phyloP scores from a whole-genome alignment of 2,888 invertebrate species.

The Nephrotoma appendiculata region DNA sequence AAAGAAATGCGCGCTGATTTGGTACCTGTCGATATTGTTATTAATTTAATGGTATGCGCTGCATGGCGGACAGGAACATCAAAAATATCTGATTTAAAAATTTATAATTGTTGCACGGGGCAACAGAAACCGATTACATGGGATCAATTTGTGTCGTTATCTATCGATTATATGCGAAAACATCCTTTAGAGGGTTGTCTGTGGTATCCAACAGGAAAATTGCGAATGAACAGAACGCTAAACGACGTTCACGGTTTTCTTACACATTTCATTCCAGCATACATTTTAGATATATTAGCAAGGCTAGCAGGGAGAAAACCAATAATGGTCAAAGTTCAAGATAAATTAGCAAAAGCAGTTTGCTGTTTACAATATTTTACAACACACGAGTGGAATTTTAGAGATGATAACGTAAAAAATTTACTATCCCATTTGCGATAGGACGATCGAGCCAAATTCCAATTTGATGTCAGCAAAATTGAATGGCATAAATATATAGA shows the following conservation, averaged over 20 bases:
- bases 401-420: slow-evolving; percentile 65
- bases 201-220: slow-evolving; percentile 77
- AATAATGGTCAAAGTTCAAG: slow-evolving; percentile 74
- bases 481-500: slow-evolving; percentile 86
- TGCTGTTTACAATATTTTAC: slow-evolving; percentile 84
- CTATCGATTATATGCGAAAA: slow-evolving; percentile 71
- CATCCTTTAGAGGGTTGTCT: slow-evolving; percentile 69
- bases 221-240: slow-evolving; percentile 56
- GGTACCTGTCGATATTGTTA: slow-evolving; percentile 82
- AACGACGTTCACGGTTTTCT: slow-evolving; percentile 62
- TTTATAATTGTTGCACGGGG: slow-evolving; percentile 94
- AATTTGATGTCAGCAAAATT: slow-evolving; percentile 74
- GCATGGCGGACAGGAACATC: slow-evolving; percentile 76
- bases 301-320: slow-evolving; percentile 71
- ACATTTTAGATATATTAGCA: slow-evolving; percentile 63
- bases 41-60: slow-evolving; percentile 83
- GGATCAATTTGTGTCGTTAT: slow-evolving; percentile 73
- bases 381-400: slow-evolving; percentile 83
- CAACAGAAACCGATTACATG: slow-evolving; percentile 87
- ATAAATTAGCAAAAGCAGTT: slow-evolving; percentile 73
- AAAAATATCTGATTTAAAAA: slow-evolving; percentile 49
- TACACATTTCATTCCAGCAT: slow-evolving; percentile 83
- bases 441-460: slow-evolving; percentile 61
- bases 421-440: slow-evolving; percentile 47
- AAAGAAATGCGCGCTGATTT: slow-evolving; percentile 68